Conservation (phyloP, 92 coral and sea anemone species). For the Desmophyllum pertusum region DNA sequence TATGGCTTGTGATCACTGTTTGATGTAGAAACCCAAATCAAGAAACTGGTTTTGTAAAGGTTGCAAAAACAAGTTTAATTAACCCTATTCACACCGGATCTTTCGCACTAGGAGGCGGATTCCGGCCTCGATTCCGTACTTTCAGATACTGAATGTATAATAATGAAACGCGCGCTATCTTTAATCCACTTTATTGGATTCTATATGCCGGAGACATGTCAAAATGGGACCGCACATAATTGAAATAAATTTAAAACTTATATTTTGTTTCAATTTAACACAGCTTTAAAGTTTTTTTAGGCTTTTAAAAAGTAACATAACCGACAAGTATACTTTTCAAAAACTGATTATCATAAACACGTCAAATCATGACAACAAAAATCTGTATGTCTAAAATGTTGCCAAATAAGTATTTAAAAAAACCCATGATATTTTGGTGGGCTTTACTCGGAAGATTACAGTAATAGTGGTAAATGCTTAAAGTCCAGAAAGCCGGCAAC, state of each 20-base stretch:
- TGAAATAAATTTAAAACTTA: too few relatives aligned
- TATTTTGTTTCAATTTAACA: too few relatives aligned
- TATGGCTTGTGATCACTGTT: slow-evolving; percentile 65
- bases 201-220: too few relatives aligned
- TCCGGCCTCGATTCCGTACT: slow-evolving; percentile 10
- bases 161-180: too few relatives aligned
- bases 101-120: background rate
- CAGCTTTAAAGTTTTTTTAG: too few relatives aligned
- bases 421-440: background rate
- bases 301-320: too few relatives aligned
- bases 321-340: too few relatives aligned
- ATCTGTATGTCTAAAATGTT: slow-evolving; percentile 12
- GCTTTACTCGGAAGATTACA: slow-evolving; percentile 3
- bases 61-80: slow-evolving; percentile 32
- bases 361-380: too few relatives aligned
- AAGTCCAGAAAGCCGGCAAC: slow-evolving; percentile 9
- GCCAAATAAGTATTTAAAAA: background rate
- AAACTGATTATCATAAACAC: too few relatives aligned
- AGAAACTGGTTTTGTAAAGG: slow-evolving; percentile 47
- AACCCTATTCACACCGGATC: slow-evolving; percentile 19
- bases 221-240: too few relatives aligned
- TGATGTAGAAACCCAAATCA: slow-evolving; percentile 50
- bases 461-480: slow-evolving; percentile 2
- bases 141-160: background rate
- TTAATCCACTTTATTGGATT: too few relatives aligned